phyloP scores from a whole-genome alignment of 2,113 vertebrate genomes.

The Myotis lucifugus region DNA sequence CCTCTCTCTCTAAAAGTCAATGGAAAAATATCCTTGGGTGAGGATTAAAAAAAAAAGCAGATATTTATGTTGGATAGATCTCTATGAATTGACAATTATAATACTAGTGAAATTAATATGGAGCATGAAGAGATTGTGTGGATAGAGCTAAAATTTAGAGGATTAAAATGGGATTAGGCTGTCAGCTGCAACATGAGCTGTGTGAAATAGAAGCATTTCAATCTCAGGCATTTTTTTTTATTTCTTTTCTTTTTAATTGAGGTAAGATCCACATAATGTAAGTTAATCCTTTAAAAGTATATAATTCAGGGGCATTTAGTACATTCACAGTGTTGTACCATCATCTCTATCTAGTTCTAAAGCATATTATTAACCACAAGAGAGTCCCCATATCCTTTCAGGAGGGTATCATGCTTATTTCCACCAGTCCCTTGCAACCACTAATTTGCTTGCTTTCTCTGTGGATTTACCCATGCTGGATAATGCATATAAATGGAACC shows the following conservation, averaged over 20 bases:
- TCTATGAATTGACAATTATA: neutral
- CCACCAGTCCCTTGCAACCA: neutral
- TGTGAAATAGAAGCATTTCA: neutral
- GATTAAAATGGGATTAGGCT: neutral
- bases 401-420: accelerated
- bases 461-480: neutral
- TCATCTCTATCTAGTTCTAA: neutral
- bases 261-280: neutral
- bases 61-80: neutral
- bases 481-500: neutral
- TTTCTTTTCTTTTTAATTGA: neutral
- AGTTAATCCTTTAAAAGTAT: neutral
- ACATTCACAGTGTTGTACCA: neutral
- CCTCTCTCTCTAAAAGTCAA: too few relatives aligned
- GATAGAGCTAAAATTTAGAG: neutral
- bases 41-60: too few relatives aligned
- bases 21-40: too few relatives aligned
- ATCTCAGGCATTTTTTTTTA: neutral
- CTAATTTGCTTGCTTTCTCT: neutral
- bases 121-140: neutral
- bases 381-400: neutral
- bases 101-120: neutral
- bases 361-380: neutral
- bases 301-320: neutral
- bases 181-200: neutral